phyloP scores from a whole-genome alignment of 1,140 invertebrate genomes.

The Rhyzopertha dominica region DNA sequence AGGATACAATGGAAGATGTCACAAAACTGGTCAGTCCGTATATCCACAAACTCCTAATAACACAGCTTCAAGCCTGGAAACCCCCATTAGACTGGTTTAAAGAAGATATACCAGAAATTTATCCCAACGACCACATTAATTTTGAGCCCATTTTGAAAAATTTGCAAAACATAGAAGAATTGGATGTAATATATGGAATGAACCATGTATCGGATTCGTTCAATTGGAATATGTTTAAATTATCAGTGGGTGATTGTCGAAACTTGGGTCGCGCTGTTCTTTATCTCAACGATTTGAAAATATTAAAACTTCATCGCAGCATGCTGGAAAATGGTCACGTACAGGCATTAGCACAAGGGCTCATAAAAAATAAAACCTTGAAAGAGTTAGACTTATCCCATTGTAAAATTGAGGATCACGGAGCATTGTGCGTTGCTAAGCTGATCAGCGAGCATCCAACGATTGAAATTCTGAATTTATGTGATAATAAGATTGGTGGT shows the following conservation, averaged over 20 bases:
- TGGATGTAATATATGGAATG: constrained; percentile 35
- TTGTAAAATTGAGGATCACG: constrained; percentile 39
- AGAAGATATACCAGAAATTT: constrained; percentile 38
- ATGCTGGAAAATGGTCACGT: constrained; percentile 34
- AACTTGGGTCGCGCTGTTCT: constrained; percentile 33
- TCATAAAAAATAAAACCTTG: constrained; percentile 36
- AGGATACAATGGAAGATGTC: constrained; percentile 37
- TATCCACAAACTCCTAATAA: constrained; percentile 34
- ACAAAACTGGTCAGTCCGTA: constrained; percentile 32
- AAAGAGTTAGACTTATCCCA: constrained; percentile 40
- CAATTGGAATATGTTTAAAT: constrained; percentile 36
- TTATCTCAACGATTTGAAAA: constrained; percentile 29
- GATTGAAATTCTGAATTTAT: constrained; percentile 34
- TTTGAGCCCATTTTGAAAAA: constrained; percentile 34
- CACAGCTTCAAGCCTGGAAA: constrained; percentile 39
- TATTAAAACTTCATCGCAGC: constrained; percentile 35
- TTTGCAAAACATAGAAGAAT: constrained; percentile 30
- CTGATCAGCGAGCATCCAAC: constrained; percentile 25
- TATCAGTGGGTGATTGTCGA: constrained; percentile 34
- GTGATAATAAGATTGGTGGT: constrained; percentile 38
- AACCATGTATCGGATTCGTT: constrained; percentile 34
- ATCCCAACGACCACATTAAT: constrained; percentile 40
- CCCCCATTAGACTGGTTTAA: constrained; percentile 34
- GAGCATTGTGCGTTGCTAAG: constrained; percentile 41
- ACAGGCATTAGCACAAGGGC: constrained; percentile 32